Evolutionary conservation across 2,797 vertebrate species (phyloP), one percentile per base, ranked within the genome.

Genomic region (Craterocephalus amniculus): DNA sequence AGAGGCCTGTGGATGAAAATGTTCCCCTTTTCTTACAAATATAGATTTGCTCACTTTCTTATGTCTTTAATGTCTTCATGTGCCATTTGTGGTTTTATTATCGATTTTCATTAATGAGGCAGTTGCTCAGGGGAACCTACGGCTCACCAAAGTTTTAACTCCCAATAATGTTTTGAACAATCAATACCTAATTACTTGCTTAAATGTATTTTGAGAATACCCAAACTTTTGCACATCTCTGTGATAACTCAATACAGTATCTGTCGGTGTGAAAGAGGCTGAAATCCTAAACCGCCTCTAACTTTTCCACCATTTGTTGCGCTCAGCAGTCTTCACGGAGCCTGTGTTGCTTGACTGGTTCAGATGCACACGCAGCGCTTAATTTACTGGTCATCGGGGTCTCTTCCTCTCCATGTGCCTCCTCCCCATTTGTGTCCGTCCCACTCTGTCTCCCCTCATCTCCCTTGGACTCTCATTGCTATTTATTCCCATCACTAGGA

Each of bases 301-400:
- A 91, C 80, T 74, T 51, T 70, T 88, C 78, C 71, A 77, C 84
- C 83, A 87, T 79, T 80, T 60, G 12, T 66, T 27, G 55, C 45
- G 9, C 67, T 83, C 76, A 72, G 82, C 79, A 34, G 67, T 82
- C 72, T 31, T 72, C 32, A 7, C 60, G 29, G 45, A 71, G 58
- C 63, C 52, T n/a, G 48, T 35, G 67, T 58, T 70, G 58, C 71
- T 72, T 64, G 73, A 78, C 75, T 70, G 74, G 58, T 74, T 70
- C 65, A 56, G 52, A 48, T 27, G 55, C 74, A 78, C 79, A 74
- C 80, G 79, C 57, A 71, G 59, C 60, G 87, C 70, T 74, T 86
- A 91, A 93, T 93, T 91, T 92, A 93, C 83, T 88, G 87, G 81
- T 88, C 90, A 89, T 90, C 78, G 61, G 91, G 90, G 88, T 90